Evolutionary conservation across 1,140 invertebrate genomes (phyloP).

Genomic region (Procambarus virginalis): DNA sequence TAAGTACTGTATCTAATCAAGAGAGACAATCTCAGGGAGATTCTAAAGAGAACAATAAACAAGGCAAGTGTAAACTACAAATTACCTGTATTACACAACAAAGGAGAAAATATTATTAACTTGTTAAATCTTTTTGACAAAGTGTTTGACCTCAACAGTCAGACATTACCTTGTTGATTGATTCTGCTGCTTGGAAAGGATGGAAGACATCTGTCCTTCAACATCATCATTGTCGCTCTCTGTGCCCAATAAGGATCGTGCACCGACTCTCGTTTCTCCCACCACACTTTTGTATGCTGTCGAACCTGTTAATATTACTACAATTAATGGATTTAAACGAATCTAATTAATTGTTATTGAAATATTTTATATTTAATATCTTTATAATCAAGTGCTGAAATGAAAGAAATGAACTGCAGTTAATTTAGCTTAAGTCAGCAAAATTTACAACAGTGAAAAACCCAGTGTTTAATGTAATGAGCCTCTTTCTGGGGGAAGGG

Average conservation of each 20-base stretch:
- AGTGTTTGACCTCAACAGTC: neutral
- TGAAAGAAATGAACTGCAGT: too few species aligned
- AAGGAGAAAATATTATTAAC: neutral
- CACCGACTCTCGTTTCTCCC: neutral
- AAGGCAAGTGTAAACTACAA: neutral
- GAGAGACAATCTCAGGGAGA: too few species aligned
- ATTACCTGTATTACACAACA: neutral
- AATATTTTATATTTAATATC: too few species aligned
- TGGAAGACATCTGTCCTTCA: neutral
- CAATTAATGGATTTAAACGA: too few species aligned
- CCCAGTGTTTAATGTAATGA: too few species aligned
- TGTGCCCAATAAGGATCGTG: neutral
- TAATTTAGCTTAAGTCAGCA: too few species aligned
- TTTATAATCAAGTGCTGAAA: too few species aligned
- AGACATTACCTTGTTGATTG: neutral
- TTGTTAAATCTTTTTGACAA: neutral
- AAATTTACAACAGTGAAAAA: too few species aligned
- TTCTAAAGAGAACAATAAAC: neutral
- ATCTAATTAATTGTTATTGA: too few species aligned
- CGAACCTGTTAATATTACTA: neutral
- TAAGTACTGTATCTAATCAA: too few species aligned
- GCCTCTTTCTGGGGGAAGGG: too few species aligned
- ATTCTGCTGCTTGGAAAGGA: neutral
- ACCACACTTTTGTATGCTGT: neutral
- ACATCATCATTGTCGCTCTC: neutral